Evolutionary conservation across 1,140 invertebrate species (phyloP).

Genomic region (Adelges cooleyi): DNA sequence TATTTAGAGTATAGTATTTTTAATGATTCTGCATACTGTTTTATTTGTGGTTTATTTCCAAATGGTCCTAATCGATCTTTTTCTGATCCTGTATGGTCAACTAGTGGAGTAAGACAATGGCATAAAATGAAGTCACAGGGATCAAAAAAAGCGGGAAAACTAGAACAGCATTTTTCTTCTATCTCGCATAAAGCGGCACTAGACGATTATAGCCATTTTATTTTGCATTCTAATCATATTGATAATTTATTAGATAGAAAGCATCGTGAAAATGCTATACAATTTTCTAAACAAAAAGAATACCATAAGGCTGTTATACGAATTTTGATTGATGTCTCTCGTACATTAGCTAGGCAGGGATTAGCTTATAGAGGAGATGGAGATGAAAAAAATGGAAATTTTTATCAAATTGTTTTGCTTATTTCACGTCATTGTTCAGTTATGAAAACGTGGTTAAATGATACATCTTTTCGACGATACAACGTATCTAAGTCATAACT

Average conservation of each 20-base stretch:
- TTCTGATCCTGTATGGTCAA: neutral
- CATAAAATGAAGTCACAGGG: conserved; percentile 10
- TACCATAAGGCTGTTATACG: neutral
- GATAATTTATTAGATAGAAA: neutral
- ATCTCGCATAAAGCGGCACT: neutral
- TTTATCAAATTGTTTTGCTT: neutral
- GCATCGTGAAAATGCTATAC: neutral
- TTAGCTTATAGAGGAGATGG: neutral
- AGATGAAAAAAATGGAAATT: neutral
- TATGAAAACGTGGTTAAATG: neutral
- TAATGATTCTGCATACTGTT: neutral
- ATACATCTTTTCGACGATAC: neutral
- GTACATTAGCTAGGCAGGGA: neutral
- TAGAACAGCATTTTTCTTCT: neutral
- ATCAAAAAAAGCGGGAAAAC: neutral
- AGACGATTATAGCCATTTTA: neutral
- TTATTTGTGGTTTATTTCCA: conserved; percentile 1
- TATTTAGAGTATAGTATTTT: conserved; percentile 17
- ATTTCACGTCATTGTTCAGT: neutral
- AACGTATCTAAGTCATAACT: conserved; percentile 9
- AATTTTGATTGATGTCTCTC: neutral
- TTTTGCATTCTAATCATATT: neutral
- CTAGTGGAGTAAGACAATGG: neutral
- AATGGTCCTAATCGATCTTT: neutral
- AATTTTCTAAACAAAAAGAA: neutral